Evolutionary conservation across 2,113 vertebrate genomes (phyloP).

Genomic region (Zonotrichia leucophrys): DNA sequence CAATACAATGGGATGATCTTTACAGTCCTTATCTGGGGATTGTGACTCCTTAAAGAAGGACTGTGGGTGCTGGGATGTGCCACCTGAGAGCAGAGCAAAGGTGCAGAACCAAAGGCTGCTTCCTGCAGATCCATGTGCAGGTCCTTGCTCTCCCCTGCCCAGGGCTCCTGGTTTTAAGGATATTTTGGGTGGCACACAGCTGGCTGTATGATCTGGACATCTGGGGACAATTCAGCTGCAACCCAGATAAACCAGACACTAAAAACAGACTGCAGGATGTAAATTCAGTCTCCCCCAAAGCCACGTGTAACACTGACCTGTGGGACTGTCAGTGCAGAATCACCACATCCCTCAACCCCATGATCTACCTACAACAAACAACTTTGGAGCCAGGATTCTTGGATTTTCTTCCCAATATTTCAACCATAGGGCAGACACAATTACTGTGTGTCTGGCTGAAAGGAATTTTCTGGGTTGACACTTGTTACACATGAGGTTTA

Average conservation of each 20-base stretch:
- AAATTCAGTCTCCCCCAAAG: background rate
- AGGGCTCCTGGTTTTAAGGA: background rate
- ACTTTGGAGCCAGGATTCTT: background rate
- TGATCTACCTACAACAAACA: background rate
- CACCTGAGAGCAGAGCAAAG: background rate
- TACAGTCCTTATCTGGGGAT: background rate
- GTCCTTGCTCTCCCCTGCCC: background rate
- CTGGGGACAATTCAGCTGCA: background rate
- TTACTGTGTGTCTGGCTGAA: background rate
- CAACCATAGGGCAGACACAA: background rate
- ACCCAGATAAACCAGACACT: background rate
- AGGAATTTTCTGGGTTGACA: background rate
- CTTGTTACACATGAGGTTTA: background rate
- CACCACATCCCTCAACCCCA: background rate
- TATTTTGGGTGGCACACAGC: background rate
- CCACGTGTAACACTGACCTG: background rate
- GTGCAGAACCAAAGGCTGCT: background rate
- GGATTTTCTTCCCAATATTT: background rate
- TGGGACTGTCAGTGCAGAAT: background rate
- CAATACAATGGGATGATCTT: background rate
- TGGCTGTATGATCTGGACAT: background rate
- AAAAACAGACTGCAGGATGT: background rate
- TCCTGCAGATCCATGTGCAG: background rate
- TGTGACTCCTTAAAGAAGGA: background rate
- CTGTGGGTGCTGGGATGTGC: background rate